Evolutionary conservation across 1,140 invertebrate species (phyloP), one percentile per base, ranked within the genome.

Genomic region (Aleiodes sp.): DNA sequence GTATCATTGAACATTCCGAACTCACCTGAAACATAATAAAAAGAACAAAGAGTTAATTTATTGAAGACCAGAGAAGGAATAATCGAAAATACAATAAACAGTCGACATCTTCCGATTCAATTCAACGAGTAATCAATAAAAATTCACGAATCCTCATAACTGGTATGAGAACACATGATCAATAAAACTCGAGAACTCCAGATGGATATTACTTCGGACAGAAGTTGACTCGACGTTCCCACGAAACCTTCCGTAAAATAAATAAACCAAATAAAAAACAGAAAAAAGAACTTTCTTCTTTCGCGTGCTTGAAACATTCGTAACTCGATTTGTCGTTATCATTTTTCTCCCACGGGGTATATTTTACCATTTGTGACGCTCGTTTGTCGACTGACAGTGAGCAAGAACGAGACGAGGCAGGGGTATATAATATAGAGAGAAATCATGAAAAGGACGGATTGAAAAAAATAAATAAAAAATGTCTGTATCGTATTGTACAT

Each of bases 11-110:
- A n/a, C n/a, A n/a, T n/a, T 26, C 4, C 16, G 37, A 4, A 43
- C 64, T 71, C 37, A 71, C 70, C 70, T 71, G 70, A 56, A 71
- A 71, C 70, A 66, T 2, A 66, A 71, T 2, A 33, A 16, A 70
- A 63, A 52, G 26, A 52, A 52, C 4, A 35, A 35, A 35, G n/a
- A n/a, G n/a, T n/a, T n/a, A n/a, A n/a, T n/a, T n/a, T n/a, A n/a
- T n/a, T n/a, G n/a, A n/a, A n/a, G n/a, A n/a, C n/a, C n/a, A n/a
- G n/a, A n/a, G n/a, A n/a, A n/a, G n/a, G n/a, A n/a, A n/a, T n/a
- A n/a, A n/a, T n/a, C n/a, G n/a, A n/a, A n/a, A n/a, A n/a, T n/a
- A n/a, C n/a, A 35, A 35, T 35, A 6, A 35, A 6, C 10, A 35
- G 31, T 10, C 31, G 31, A 6, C 4, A 10, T 35, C 10, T 35